These are phyloP conservation scores for Eonycteris spelaea DNA, from an alignment of 2,113 vertebrate species.

Conservation along the genomic window DNA sequence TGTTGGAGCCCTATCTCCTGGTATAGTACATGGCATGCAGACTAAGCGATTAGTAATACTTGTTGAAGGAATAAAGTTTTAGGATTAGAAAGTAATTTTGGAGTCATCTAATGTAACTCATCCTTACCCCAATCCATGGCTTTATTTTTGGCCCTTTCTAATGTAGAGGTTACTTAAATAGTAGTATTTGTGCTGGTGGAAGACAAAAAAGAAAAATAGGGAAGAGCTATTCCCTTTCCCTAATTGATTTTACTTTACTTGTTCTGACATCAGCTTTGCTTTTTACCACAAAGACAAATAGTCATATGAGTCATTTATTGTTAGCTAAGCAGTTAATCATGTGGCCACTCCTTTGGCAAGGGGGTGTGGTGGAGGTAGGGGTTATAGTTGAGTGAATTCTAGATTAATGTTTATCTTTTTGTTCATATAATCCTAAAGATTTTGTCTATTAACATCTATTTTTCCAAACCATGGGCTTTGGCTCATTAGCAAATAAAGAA, in stretches of 20 bases:
- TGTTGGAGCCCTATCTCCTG: neutral
- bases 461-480: constrained; percentile 19
- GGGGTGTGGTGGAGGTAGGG: no score
- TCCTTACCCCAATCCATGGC: neutral
- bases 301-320: neutral
- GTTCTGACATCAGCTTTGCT: constrained; percentile 29
- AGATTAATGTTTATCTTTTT: constrained; percentile 19
- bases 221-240: neutral
- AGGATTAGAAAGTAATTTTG: neutral
- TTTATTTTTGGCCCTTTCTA: neutral
- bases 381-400: neutral
- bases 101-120: neutral
- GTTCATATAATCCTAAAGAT: neutral
- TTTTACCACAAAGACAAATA: constrained; percentile 17
- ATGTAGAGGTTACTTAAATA: neutral
- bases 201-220: neutral
- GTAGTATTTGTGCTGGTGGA: neutral
- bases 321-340: neutral
- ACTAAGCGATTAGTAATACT: neutral
- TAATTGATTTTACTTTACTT: neutral
- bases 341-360: neutral
- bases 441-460: constrained; percentile 27
- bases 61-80: constrained; percentile 10
- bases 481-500: neutral
- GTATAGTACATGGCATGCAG: neutral